Conservation (phyloP, 1,140 invertebrate species). For the Heliconius congener region DNA sequence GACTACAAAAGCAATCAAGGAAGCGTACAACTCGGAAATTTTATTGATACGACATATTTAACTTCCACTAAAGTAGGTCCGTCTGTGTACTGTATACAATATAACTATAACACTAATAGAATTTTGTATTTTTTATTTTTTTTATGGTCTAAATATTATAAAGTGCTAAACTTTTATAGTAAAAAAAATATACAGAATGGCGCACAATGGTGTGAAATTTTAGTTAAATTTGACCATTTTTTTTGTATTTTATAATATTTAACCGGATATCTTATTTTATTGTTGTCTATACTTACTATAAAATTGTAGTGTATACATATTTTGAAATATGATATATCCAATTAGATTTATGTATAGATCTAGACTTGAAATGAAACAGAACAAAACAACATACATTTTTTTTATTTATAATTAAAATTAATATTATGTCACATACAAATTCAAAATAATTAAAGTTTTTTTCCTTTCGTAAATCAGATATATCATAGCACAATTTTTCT, state of each 20-base stretch:
- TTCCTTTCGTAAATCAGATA: no score
- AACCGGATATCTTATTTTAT: not conserved
- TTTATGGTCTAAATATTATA: not conserved
- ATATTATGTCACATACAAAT: not conserved
- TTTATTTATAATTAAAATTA: not conserved
- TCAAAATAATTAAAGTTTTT: no score
- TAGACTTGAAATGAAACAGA: slow-evolving; percentile 12
- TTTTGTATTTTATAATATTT: slow-evolving; percentile 1
- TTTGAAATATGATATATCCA: not conserved
- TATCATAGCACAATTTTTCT: not conserved
- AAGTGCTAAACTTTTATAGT: not conserved
- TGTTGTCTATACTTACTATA: not conserved
- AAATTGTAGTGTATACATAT: not conserved
- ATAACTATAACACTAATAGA: not conserved
- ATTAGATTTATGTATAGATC: slow-evolving; percentile 15
- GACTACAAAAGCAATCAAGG: not conserved
- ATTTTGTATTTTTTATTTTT: not conserved
- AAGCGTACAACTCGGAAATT: slow-evolving; percentile 20
- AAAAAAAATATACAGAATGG: not conserved
- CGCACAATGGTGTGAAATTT: slow-evolving; percentile 6
- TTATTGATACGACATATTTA: slow-evolving; percentile 25
- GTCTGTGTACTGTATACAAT: not conserved
- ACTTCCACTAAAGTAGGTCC: slow-evolving; percentile 26
- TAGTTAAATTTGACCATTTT: not conserved
- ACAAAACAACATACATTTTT: not conserved